phyloP scores from a whole-genome alignment of 1,140 invertebrate genomes.

The Hylaeus volcanicus region DNA sequence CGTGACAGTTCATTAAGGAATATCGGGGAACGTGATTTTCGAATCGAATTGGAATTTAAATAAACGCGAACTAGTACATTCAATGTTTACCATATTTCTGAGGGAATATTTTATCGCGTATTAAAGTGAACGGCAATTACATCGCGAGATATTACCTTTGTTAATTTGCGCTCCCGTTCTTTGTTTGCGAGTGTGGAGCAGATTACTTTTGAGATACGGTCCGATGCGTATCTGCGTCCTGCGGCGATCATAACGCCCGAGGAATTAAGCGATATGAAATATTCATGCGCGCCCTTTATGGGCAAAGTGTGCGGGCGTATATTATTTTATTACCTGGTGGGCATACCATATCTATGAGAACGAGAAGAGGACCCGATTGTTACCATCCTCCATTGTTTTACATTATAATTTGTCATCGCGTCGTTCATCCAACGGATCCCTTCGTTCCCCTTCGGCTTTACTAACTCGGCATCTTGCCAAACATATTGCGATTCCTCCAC shows the following conservation, averaged over 20 bases:
- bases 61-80: too few relatives aligned
- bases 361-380: conserved; percentile 30
- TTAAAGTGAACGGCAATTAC: background rate
- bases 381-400: conserved; percentile 54
- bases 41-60: background rate
- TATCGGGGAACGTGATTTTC: background rate
- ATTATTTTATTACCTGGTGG: conserved; percentile 60
- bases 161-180: conserved; percentile 23
- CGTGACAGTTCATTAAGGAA: background rate
- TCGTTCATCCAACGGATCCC: conserved; percentile 5
- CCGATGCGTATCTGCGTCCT: conserved; percentile 33
- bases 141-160: conserved; percentile 4
- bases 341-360: conserved; percentile 23
- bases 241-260: conserved; percentile 52
- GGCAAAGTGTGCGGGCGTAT: conserved; percentile 30
- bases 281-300: conserved; percentile 55
- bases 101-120: background rate
- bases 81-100: background rate
- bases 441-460: background rate
- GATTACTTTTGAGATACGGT: conserved; percentile 49
- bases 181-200: conserved; percentile 36
- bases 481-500: conserved; percentile 13
- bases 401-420: conserved; percentile 57
- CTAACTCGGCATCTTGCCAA: conserved; percentile 31
- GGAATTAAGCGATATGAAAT: conserved; percentile 59